Percentiles rank a stretch among this genome's conserved stretches.
These are phyloP conservation scores for Myrmophylax atrothorax DNA, from an alignment of 2,113 vertebrate genomes.

Conservation along the genomic window DNA sequence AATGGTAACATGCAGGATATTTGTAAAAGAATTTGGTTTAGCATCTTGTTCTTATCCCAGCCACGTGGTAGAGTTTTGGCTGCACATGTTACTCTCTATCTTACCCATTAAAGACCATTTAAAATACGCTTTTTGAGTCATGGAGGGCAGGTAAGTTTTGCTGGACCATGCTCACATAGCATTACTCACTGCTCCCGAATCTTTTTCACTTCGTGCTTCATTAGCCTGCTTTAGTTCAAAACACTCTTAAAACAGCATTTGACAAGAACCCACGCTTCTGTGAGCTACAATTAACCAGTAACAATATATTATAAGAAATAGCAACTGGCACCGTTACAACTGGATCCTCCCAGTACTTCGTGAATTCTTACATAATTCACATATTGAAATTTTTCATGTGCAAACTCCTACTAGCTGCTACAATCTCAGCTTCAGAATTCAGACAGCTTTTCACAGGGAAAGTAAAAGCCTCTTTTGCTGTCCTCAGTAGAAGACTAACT, in stretches of 20 bases:
- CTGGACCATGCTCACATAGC: not conserved
- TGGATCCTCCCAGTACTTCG: not conserved
- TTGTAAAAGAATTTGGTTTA: not conserved
- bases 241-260: not conserved
- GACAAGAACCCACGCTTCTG: not conserved
- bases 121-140: not conserved
- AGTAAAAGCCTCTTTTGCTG: not conserved
- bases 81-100: fast-evolving
- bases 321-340: not conserved
- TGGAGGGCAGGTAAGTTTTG: not conserved
- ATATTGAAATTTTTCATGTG: fast-evolving
- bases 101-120: not conserved
- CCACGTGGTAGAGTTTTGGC: not conserved
- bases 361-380: not conserved
- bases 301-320: not conserved
- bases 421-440: not conserved
- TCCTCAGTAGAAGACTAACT: not conserved
- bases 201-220: not conserved
- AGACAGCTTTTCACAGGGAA: not conserved
- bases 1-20: not conserved
- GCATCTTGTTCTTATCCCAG: not conserved
- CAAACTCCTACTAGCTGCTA: not conserved
- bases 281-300: not conserved
- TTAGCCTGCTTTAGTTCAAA: not conserved
- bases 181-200: not conserved